These are phyloP conservation scores for Chaenodraco wilsoni DNA, from an alignment of 2,797 vertebrate species.

Conservation along the genomic window DNA sequence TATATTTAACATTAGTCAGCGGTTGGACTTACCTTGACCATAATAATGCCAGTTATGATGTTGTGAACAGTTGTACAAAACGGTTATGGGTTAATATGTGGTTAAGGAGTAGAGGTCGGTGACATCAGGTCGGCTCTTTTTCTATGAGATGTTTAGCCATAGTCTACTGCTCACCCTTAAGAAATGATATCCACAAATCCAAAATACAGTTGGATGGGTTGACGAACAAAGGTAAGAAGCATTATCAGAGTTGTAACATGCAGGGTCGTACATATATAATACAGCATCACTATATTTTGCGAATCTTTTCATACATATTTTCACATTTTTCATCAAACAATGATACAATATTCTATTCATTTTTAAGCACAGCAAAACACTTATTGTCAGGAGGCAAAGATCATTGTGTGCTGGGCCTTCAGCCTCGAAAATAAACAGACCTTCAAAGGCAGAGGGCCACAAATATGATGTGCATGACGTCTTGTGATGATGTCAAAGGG, in stretches of 20 bases:
- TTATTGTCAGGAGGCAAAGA: constrained; percentile 21
- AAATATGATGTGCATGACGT: constrained; percentile 29
- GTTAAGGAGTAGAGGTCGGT: background rate
- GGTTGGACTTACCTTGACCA: constrained; percentile 1
- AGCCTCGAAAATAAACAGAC: constrained; percentile 69
- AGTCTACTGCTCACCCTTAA: background rate
- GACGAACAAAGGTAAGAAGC: background rate
- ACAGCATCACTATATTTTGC: constrained; percentile 4
- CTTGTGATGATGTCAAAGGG: constrained; percentile 65
- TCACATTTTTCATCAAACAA: background rate
- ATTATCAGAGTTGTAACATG: background rate
- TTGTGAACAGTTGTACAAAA: constrained; percentile 12
- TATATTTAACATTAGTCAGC: constrained; percentile 23
- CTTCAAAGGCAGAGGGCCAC: constrained; percentile 62
- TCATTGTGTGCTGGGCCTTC: constrained; percentile 33
- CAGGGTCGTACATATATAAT: constrained; percentile 8
- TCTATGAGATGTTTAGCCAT: background rate
- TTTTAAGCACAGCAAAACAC: constrained; percentile 17
- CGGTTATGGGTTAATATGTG: background rate
- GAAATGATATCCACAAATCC: background rate
- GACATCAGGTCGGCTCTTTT: background rate
- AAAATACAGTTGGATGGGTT: constrained; percentile 5
- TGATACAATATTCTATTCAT: constrained; percentile 16
- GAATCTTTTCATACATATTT: constrained; percentile 18
- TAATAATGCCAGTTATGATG: background rate